Evolutionary conservation across 2,797 vertebrate genomes (phyloP).

Genomic region (Darevskia nairensis): DNA sequence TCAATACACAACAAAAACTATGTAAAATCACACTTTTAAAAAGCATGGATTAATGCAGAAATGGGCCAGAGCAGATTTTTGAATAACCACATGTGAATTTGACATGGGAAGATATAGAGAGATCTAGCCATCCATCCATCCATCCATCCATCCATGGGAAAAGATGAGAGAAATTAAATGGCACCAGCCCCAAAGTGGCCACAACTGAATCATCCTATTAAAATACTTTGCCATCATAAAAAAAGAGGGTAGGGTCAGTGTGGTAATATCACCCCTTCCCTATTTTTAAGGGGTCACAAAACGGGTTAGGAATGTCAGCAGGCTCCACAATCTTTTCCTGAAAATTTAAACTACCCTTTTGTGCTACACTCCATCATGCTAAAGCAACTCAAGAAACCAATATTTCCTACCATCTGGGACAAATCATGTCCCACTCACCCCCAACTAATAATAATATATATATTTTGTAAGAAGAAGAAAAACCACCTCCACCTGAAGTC

Average conservation of each 20-base stretch:
- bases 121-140: too few relatives aligned
- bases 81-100: too few relatives aligned
- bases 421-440: conserved; percentile 41
- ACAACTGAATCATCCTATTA: neutral
- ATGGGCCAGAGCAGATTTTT: too few relatives aligned
- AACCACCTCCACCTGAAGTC: conserved; percentile 33
- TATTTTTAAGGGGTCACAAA: neutral
- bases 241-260: too few relatives aligned
- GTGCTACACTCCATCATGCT: conserved; percentile 1
- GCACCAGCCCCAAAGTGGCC: neutral
- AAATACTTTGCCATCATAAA: neutral
- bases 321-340: fast-evolving
- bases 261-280: neutral
- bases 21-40: too few relatives aligned
- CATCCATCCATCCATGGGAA: too few relatives aligned
- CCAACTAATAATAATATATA: neutral
- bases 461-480: conserved; percentile 9
- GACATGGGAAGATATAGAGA: too few relatives aligned
- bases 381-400: conserved; percentile 25
- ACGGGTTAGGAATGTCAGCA: neutral
- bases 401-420: conserved; percentile 63
- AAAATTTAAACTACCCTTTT: neutral
- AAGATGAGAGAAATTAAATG: neutral
- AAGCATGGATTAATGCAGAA: too few relatives aligned
- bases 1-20: too few relatives aligned